phyloP scores from a whole-genome alignment of 2,888 invertebrate genomes.

The Cryptocephalus moraei region DNA sequence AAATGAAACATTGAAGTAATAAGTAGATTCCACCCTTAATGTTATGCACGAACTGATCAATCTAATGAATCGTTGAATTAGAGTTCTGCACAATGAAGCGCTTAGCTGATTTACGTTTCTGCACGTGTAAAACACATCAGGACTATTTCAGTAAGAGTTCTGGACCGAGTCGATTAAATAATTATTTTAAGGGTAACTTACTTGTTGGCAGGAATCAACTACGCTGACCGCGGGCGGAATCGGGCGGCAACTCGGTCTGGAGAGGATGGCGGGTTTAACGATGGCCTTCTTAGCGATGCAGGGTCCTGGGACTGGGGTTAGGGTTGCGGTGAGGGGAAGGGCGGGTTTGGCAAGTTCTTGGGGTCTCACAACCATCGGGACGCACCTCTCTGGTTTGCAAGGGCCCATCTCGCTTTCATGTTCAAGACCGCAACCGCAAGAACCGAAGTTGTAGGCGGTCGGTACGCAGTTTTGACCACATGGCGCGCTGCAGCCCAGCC shows the following conservation, averaged over 20 bases:
- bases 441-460: not conserved
- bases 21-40: too few species aligned
- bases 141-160: too few species aligned
- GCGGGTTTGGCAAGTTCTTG: slow-evolving; percentile 22
- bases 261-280: slow-evolving; percentile 31
- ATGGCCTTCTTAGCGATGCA: slow-evolving; percentile 28
- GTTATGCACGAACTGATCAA: too few species aligned
- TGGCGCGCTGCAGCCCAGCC: not conserved
- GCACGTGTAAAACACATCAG: too few species aligned
- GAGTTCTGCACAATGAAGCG: too few species aligned
- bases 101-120: too few species aligned
- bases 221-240: not conserved
- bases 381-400: slow-evolving; percentile 1
- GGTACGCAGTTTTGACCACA: not conserved
- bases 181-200: too few species aligned
- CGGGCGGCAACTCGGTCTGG: slow-evolving; percentile 24
- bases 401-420: not conserved
- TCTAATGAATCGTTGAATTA: too few species aligned
- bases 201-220: not conserved
- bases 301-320: slow-evolving; percentile 26
- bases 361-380: slow-evolving; percentile 30
- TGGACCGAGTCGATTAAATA: too few species aligned
- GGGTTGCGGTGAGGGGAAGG: slow-evolving; percentile 5
- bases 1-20: too few species aligned
- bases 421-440: not conserved